Evolutionary conservation across 2,113 vertebrate genomes (phyloP).

Genomic region (Girardinichthys multiradiatus): DNA sequence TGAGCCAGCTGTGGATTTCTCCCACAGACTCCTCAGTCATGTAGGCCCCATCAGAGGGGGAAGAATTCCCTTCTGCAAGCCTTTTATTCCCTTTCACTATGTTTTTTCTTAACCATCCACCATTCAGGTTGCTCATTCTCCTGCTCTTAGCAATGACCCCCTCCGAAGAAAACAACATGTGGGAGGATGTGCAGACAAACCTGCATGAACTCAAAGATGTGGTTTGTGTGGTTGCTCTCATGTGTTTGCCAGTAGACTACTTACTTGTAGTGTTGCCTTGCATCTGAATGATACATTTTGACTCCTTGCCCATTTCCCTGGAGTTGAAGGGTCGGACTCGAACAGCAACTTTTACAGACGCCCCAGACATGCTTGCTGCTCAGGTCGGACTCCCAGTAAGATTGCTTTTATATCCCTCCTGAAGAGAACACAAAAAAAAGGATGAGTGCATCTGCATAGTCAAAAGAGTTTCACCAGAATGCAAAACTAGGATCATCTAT

Average conservation of each 20-base stretch:
- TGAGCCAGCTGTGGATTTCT: slow-evolving; percentile 62
- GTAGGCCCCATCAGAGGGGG: slow-evolving; percentile 58
- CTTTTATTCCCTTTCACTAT: slow-evolving; percentile 69
- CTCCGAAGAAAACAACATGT: slow-evolving; percentile 30
- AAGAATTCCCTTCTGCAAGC: slow-evolving; percentile 54
- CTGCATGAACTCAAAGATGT: slow-evolving; percentile 16
- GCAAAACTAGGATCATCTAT: neutral
- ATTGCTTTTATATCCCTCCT: slow-evolving; percentile 56
- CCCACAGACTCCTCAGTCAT: slow-evolving; percentile 65
- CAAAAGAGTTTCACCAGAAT: neutral
- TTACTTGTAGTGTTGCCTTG: slow-evolving; percentile 99
- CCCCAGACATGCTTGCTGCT: slow-evolving; percentile 89
- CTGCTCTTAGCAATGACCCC: slow-evolving; percentile 46
- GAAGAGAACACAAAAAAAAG: slow-evolving; percentile 30
- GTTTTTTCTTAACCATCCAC: slow-evolving; percentile 57
- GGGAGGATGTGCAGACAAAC: slow-evolving; percentile 27
- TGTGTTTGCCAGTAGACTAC: slow-evolving; percentile 62
- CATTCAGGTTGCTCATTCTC: slow-evolving; percentile 69
- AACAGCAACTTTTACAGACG: slow-evolving; percentile 98
- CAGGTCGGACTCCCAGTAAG: slow-evolving; percentile 40
- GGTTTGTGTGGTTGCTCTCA: slow-evolving; percentile 1
- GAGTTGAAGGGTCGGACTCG: slow-evolving; percentile 97
- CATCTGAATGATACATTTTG: slow-evolving; percentile 99
- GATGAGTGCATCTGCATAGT: neutral
- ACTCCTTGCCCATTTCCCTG: slow-evolving; percentile 94